Evolutionary conservation across 2,888 invertebrate species (phyloP), one percentile per base, ranked within the genome.

Genomic region (Epiperipatus broadwayi): DNA sequence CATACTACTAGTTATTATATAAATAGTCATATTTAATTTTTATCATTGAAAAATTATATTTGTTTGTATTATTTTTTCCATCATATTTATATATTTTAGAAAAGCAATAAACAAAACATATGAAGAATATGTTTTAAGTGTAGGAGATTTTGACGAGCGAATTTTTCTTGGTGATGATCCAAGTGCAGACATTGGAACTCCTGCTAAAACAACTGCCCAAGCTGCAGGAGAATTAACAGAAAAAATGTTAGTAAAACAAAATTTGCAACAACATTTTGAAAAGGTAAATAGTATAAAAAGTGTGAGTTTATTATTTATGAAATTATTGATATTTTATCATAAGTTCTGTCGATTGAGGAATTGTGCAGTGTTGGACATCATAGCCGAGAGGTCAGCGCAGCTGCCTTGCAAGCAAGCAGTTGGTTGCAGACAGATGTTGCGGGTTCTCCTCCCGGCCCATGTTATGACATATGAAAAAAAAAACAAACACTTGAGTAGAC

Each of bases 141-240:
- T 78, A 43, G 89, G 91, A 1, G 87, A 91, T 59, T 81, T 95
- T 59, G 95, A 97, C 59, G 95, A 97, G 60, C 71, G 91, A 53
- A 81, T 95, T 59, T 85, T 95, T 63, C 68, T 89, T 52, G 78
- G 79, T 69, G 68, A 72, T 60, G 68, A 68, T 53, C 67, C 70
- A 0, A 61, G 58, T 44, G 60, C 61, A 42, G 69, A 70, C 49
- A 69, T 70, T 38, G 70, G 70, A 7, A 67, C 68, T 0, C 58
- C 60, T 7, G 44, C 15, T 34, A 12, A 34, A 21, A 20, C 16
- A 34, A 33, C 34, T 39, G 15, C 32, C 46, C 14, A 45, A 47
- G 35, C 50, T 50, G 40, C 43, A 14, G 41, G 50, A 5, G 54
- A 57, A 41, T 35, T 58, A 40, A 40, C 52, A 29, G 47, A 58